Conservation (phyloP, 2,888 invertebrate species). For the Siphlonurus alternatus region DNA sequence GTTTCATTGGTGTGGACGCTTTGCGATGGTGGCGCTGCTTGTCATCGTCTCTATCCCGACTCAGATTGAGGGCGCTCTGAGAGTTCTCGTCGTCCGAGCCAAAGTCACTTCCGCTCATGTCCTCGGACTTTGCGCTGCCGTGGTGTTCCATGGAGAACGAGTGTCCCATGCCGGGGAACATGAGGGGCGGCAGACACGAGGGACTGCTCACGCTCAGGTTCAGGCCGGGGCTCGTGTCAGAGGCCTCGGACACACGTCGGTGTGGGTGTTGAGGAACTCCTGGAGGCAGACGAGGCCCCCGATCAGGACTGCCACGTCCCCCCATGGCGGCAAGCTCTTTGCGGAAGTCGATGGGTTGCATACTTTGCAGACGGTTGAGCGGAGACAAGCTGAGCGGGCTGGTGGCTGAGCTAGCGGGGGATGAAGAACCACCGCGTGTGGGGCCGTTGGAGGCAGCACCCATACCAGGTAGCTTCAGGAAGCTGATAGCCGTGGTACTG, state of each 20-base stretch:
- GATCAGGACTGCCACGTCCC: conserved; percentile 14
- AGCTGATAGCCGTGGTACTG: conserved; percentile 29
- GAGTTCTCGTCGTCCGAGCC: conserved; percentile 40
- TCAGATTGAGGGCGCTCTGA: conserved; percentile 44
- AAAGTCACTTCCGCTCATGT: conserved; percentile 31
- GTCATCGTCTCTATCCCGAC: conserved; percentile 31
- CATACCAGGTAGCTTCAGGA: conserved; percentile 29
- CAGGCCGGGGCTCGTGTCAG: conserved; percentile 3
- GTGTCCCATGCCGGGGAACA: background rate
- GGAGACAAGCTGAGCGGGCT: conserved; percentile 54
- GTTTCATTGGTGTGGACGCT: conserved; percentile 55
- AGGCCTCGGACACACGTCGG: conserved; percentile 1
- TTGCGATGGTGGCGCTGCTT: conserved; percentile 34
- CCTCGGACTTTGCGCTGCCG: conserved; percentile 24
- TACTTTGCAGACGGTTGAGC: conserved; percentile 74
- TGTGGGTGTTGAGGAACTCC: background rate
- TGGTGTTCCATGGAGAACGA: conserved; percentile 20
- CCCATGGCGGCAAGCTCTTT: conserved; percentile 27
- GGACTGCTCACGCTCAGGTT: conserved; percentile 6
- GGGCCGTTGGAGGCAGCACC: conserved; percentile 4
- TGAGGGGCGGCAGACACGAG: background rate
- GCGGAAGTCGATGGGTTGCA: conserved; percentile 90
- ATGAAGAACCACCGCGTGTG: conserved; percentile 11
- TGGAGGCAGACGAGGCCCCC: conserved; percentile 25
- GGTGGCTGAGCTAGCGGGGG: conserved; percentile 24